Percentiles rank a stretch among this genome's conserved stretches.
Conservation (phyloP, 2,797 vertebrate species). For the Sebastes nivosus region DNA sequence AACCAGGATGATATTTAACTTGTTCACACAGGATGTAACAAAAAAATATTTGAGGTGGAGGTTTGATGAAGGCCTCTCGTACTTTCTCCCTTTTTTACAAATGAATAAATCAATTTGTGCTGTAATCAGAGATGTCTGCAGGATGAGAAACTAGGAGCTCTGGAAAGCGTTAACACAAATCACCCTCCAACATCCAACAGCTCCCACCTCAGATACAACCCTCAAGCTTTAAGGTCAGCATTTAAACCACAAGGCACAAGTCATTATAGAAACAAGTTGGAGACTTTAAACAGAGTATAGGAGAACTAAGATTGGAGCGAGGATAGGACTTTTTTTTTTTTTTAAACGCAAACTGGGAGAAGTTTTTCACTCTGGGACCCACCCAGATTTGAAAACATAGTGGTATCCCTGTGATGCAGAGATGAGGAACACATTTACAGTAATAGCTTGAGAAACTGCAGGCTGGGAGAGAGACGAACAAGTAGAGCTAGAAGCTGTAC, state of each 20-base stretch:
- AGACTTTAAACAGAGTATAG: neutral
- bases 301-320: neutral
- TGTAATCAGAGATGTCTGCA: constrained; percentile 18
- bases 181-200: neutral
- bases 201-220: neutral
- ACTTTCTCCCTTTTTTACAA: constrained; percentile 11
- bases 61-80: constrained; percentile 8
- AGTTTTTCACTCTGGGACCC: neutral
- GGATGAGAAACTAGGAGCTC: constrained; percentile 3
- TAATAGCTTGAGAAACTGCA: neutral
- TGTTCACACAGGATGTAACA: constrained; percentile 39
- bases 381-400: neutral
- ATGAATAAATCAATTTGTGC: constrained; percentile 34
- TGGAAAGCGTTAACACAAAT: constrained; percentile 33
- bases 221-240: neutral
- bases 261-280: neutral
- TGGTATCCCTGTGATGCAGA: neutral
- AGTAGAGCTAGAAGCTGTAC: neutral
- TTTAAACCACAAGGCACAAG: neutral
- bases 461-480: neutral
- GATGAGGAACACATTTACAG: neutral
- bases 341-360: neutral
- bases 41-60: constrained; percentile 15
- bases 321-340: neutral
- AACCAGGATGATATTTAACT: constrained; percentile 67